These are phyloP conservation scores for Cinara cedri DNA, from an alignment of 2,888 invertebrate species.

Conservation along the genomic window DNA sequence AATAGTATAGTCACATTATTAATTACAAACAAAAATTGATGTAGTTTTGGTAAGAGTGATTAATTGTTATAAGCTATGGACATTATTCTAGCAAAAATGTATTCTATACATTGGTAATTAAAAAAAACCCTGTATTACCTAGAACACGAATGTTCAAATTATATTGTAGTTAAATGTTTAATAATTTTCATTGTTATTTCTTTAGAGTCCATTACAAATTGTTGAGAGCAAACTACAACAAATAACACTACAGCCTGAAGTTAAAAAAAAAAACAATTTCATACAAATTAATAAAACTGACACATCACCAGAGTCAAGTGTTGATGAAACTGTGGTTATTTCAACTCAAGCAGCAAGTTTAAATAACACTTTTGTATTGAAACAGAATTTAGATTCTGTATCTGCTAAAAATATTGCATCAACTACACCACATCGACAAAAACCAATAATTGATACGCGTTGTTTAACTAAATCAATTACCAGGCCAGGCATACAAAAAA, in stretches of 20 bases:
- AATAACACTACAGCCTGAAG: slow-evolving; percentile 29
- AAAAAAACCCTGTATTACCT: too few relatives aligned
- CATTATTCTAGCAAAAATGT: too few relatives aligned
- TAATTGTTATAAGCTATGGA: too few relatives aligned
- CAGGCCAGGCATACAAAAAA: slow-evolving; percentile 40
- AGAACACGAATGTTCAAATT: too few relatives aligned
- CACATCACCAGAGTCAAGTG: slow-evolving; percentile 23
- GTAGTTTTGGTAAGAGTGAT: too few relatives aligned
- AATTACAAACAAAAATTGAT: too few relatives aligned
- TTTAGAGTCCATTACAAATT: slow-evolving; percentile 44
- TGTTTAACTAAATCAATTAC: slow-evolving; percentile 50
- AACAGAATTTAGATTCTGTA: slow-evolving; percentile 35
- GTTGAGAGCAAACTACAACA: slow-evolving; percentile 42
- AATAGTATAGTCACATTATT: too few relatives aligned
- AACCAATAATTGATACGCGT: slow-evolving; percentile 41
- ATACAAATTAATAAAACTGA: slow-evolving; percentile 27
- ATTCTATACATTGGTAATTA: too few relatives aligned
- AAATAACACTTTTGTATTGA: slow-evolving; percentile 49
- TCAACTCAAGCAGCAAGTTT: slow-evolving; percentile 38
- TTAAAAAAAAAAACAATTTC: slow-evolving; percentile 17
- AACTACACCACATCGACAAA: slow-evolving; percentile 35
- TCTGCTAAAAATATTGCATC: background rate
- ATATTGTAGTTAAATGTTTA: too few relatives aligned
- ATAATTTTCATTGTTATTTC: background rate
- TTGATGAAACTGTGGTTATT: slow-evolving; percentile 47